Percentiles rank a stretch among this genome's conserved stretches.
These are phyloP conservation scores for Tokudaia tokunoshimensis DNA, from an alignment of 2,797 vertebrate species.

Conservation along the genomic window DNA sequence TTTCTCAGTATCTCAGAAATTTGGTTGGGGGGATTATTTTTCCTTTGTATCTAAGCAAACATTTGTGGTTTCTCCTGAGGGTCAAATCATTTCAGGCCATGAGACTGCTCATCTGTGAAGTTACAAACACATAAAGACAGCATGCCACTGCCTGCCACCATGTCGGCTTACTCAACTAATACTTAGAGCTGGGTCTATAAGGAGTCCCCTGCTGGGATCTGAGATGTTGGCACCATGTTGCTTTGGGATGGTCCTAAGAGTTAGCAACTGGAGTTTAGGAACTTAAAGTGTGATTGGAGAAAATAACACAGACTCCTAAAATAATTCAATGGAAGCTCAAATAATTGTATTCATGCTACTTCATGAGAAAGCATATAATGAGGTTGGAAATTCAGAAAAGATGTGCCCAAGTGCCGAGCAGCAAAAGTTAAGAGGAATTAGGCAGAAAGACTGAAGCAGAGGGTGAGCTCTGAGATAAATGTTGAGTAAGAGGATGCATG, in stretches of 20 bases:
- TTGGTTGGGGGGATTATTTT: not conserved
- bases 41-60: not conserved
- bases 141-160: not conserved
- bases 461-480: conserved; percentile 49
- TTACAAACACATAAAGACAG: not conserved
- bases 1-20: conserved; percentile 7
- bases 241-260: conserved; percentile 33
- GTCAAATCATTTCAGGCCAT: not conserved
- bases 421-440: conserved; percentile 75
- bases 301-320: conserved; percentile 30
- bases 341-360: conserved; percentile 57
- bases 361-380: conserved; percentile 75
- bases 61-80: not conserved
- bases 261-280: conserved; percentile 37
- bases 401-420: conserved; percentile 64
- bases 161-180: conserved; percentile 24
- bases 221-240: not conserved
- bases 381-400: conserved; percentile 67
- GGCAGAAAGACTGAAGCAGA: conserved; percentile 21
- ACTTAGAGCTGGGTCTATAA: not conserved
- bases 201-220: not conserved
- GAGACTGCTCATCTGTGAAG: not conserved
- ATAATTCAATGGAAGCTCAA: conserved; percentile 68
- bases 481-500: not conserved
- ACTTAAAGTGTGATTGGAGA: conserved; percentile 27